Base-by-base conservation (phyloP, 2,888 invertebrate species). In the Pristionchus fissidentatus region DNA sequence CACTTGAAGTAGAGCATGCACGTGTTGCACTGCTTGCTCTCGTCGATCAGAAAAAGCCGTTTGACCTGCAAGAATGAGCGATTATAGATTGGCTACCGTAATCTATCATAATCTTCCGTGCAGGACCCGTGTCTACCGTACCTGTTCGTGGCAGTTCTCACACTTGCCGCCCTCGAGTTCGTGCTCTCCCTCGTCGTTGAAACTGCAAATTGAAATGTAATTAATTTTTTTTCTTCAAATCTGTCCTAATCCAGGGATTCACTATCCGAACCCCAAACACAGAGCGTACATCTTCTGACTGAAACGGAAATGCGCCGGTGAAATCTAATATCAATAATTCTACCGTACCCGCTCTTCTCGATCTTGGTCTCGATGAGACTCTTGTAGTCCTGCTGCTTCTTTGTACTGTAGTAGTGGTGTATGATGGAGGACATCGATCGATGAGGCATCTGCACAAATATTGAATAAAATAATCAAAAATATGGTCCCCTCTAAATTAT, bases 331-430 rank as follows among this genome's bases (percentile, higher is more conserved):
- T 75, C 46, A 49, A 46, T 77, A 10, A 49, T 4, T 52, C 19
- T 49, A 52, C 79, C 43, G 80, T 81, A 62, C 80, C 32, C 62
- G 3, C 32, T 49, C 1, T 41, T 43, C 15, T 81, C 62, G 52
- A 46, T 32, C 46, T 62, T 81, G 29, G 43, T 57, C 29, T 73
- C 73, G 70, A 35, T 38, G 52, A 83, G 73, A 52, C 60, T 83
- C 49, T 84, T 85, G 84, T 87, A 86, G 43, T 84, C 84, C 62
- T 73, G 77, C 26, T 52, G 66, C 70, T 88, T 87, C 78, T 88
- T 88, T 80, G 87, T 83, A 10, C 85, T 75, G 77, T 88, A 88
- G 73, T 88, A 88, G 83, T 84, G 84, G 70, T 87, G 84, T 26
- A 87, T 84, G 49, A 88, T 87, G 35, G 86, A 87, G 3, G 84